Conservation (phyloP, 2,113 vertebrate species). For the Scartelaos histophorus region DNA sequence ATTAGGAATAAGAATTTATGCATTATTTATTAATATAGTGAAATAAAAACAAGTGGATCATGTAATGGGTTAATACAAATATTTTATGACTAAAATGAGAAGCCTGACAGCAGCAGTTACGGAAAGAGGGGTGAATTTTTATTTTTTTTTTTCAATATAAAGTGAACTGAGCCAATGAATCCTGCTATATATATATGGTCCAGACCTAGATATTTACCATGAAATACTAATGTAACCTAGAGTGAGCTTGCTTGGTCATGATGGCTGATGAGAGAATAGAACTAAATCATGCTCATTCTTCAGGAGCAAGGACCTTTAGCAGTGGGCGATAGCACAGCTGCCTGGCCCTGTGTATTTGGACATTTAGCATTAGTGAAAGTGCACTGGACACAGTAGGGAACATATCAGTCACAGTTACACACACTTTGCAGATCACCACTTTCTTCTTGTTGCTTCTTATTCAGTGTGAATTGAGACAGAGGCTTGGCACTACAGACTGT, state of each 20-base stretch:
- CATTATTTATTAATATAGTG: too few species aligned
- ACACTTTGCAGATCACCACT: slow-evolving; percentile 21
- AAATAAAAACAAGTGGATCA: too few species aligned
- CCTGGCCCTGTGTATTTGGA: not conserved
- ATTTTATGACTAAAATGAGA: too few species aligned
- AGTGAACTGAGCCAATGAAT: too few species aligned
- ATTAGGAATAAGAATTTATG: too few species aligned
- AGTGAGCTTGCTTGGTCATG: not conserved
- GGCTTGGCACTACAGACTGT: slow-evolving; percentile 38
- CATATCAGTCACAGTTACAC: not conserved
- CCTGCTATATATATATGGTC: not conserved
- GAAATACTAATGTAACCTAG: not conserved
- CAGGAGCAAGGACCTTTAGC: not conserved
- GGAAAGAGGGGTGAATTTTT: too few species aligned
- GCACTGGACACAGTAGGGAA: not conserved
- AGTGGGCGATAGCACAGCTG: slow-evolving; percentile 47
- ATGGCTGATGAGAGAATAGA: not conserved
- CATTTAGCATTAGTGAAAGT: not conserved
- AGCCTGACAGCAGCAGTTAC: too few species aligned
- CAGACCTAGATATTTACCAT: not conserved
- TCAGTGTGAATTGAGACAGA: slow-evolving; percentile 54
- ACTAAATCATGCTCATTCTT: not conserved
- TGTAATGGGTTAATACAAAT: too few species aligned
- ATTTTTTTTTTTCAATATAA: too few species aligned
- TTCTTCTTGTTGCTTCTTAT: slow-evolving; percentile 17